Percentiles rank a stretch among this genome's conserved stretches.
Evolutionary conservation across 2,888 invertebrate species (phyloP).

Genomic region (Antheraea yamamai): DNA sequence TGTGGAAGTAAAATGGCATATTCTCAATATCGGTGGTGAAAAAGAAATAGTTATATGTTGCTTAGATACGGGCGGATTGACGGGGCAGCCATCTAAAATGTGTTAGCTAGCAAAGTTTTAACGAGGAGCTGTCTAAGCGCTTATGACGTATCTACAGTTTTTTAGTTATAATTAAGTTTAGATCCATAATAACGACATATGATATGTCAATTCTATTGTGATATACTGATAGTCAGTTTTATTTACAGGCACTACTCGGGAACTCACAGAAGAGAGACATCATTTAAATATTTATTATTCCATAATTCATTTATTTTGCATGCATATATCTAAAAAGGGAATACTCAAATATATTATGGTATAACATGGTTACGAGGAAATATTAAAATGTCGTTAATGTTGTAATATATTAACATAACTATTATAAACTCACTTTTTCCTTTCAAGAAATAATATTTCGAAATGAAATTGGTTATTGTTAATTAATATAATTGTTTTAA

Average conservation of each 20-base stretch:
- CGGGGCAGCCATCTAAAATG: too few relatives aligned
- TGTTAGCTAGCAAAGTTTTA: too few relatives aligned
- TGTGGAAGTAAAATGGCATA: too few relatives aligned
- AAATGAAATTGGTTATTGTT: conserved; percentile 23
- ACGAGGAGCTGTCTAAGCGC: too few relatives aligned
- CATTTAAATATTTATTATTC: conserved; percentile 44
- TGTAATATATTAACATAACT: conserved; percentile 29
- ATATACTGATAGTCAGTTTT: conserved; percentile 16
- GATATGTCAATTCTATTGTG: not conserved
- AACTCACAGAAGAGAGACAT: conserved; percentile 74
- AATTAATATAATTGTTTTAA: conserved; percentile 25
- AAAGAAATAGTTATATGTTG: too few relatives aligned
- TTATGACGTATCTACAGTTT: too few relatives aligned
- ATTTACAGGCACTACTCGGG: conserved; percentile 72
- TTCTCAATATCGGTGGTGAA: too few relatives aligned
- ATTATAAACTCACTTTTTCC: conserved; percentile 15
- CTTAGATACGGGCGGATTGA: too few relatives aligned
- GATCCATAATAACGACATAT: not conserved
- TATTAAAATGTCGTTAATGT: conserved; percentile 28
- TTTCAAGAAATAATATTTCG: conserved; percentile 11
- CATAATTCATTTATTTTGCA: not conserved
- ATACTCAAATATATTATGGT: conserved; percentile 41
- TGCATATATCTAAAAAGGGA: conserved; percentile 21
- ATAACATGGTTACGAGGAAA: conserved; percentile 36
- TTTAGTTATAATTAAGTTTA: too few relatives aligned